Evolutionary conservation across 2,113 vertebrate species (phyloP), one percentile per base, ranked within the genome.

Genomic region (Verasper variegatus): DNA sequence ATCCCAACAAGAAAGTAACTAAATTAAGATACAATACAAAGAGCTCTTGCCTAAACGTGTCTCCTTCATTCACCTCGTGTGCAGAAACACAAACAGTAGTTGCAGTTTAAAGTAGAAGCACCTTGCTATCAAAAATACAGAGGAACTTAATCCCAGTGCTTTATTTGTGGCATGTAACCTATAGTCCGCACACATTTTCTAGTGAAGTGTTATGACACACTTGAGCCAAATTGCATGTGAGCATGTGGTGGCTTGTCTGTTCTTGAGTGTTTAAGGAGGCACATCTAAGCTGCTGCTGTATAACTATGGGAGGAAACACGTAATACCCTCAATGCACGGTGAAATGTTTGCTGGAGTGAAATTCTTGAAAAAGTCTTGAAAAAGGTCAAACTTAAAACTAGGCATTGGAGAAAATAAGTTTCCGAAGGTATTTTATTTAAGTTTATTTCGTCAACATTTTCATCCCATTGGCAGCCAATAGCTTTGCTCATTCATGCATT

Each of bases 171-270:
- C 89, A 84, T 86, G 86, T 89, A 87, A 83, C 85, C 76, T 71
- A 81, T 84, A 51, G 72, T 81, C 68, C 68, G 40, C 71, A 65
- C 78, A 78, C 74, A 88, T 92, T 90, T 92, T 92, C 84, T 73
- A 78, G 83, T 87, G 87, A 92, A 89, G 82, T 91, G 88, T 89
- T 85, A 80, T 88, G 89, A 89, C 89, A 91, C 78, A 74, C 88
- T 85, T 77, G 80, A 90, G 79, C 85, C 82, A 71, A 31, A 31
- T 31, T 31, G 31, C 31, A 6, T 31, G 31, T 31, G 31, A 31
- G 31, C 31, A 31, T 31, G 31, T 31, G 6, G 31, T 31, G 31
- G 31, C 92, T 87, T 90, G 92, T 88, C 84, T 59, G n/a, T 79
- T 79, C 69, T 71, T 86, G 58, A 86, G 63, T 76, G 68, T 85